Conservation (phyloP, 2,113 vertebrate species). For the Megaceryle maxima region DNA sequence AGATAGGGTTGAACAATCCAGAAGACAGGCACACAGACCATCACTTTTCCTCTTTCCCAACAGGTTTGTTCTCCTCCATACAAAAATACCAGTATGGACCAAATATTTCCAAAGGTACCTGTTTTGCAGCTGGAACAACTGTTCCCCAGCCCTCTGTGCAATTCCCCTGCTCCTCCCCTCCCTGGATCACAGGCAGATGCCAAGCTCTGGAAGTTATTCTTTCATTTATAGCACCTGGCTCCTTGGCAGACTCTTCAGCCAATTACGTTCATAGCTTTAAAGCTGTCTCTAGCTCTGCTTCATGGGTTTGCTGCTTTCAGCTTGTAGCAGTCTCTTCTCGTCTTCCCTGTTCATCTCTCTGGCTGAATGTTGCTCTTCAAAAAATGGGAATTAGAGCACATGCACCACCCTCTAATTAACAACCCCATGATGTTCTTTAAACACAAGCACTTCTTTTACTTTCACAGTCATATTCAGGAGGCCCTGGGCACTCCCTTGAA, state of each 20-base stretch:
- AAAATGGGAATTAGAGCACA: neutral
- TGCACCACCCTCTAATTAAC: neutral
- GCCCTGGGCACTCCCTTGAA: neutral
- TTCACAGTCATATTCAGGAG: neutral
- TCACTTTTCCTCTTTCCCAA: neutral
- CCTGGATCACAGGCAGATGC: neutral
- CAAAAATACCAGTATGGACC: neutral
- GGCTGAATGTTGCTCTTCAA: neutral
- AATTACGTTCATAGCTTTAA: slow-evolving; percentile 38
- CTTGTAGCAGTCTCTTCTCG: neutral
- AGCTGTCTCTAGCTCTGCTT: slow-evolving; percentile 45
- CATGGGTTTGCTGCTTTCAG: slow-evolving; percentile 32
- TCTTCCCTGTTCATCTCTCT: slow-evolving; percentile 6
- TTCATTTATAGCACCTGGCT: slow-evolving; percentile 57
- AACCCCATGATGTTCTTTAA: neutral
- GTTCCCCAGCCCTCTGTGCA: neutral
- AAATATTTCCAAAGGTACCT: neutral
- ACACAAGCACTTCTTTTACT: neutral
- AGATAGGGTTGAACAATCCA: neutral
- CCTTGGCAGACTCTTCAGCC: slow-evolving; percentile 41
- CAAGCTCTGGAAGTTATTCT: slow-evolving; percentile 38
- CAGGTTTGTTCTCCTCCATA: neutral
- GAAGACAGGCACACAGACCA: fast-evolving
- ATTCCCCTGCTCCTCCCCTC: neutral
- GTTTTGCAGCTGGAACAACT: neutral